Conservation (phyloP, 1,140 invertebrate genomes). For the Panulirus ornatus region DNA sequence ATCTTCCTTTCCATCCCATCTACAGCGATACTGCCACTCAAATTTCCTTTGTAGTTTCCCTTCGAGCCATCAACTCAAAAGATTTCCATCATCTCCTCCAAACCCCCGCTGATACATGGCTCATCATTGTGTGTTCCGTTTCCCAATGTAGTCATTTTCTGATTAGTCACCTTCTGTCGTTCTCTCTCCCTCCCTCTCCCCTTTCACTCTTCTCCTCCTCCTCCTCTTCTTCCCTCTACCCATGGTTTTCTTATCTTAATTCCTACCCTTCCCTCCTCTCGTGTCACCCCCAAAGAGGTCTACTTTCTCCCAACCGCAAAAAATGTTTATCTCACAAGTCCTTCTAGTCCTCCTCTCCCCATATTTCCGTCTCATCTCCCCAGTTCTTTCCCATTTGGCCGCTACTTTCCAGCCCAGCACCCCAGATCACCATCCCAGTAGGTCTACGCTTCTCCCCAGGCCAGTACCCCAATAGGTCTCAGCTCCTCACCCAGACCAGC, state of each 20-base stretch:
- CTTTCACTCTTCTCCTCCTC: neutral
- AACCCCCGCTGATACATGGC: neutral
- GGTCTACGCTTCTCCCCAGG: too few relatives aligned
- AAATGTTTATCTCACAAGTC: too few relatives aligned
- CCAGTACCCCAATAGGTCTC: too few relatives aligned
- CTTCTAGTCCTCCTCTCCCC: too few relatives aligned
- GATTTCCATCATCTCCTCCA: neutral
- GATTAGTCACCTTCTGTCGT: neutral
- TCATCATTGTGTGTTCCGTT: neutral
- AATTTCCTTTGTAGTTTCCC: neutral
- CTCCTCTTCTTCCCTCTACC: constrained; percentile 4
- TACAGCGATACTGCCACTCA: neutral
- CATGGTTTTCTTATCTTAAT: neutral
- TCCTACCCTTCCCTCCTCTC: neutral
- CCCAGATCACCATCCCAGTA: too few relatives aligned
- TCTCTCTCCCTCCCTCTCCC: neutral
- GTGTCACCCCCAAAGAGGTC: too few relatives aligned
- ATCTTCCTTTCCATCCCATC: neutral
- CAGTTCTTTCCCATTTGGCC: too few relatives aligned
- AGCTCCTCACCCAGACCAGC: too few relatives aligned
- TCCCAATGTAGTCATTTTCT: neutral
- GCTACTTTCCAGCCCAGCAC: too few relatives aligned
- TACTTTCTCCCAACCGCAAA: too few relatives aligned
- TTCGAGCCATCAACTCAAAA: neutral
- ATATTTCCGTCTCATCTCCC: too few relatives aligned